phyloP scores from a whole-genome alignment of 35 echinoderm and acorn worm genomes.

The Strongylocentrotus purpuratus region DNA sequence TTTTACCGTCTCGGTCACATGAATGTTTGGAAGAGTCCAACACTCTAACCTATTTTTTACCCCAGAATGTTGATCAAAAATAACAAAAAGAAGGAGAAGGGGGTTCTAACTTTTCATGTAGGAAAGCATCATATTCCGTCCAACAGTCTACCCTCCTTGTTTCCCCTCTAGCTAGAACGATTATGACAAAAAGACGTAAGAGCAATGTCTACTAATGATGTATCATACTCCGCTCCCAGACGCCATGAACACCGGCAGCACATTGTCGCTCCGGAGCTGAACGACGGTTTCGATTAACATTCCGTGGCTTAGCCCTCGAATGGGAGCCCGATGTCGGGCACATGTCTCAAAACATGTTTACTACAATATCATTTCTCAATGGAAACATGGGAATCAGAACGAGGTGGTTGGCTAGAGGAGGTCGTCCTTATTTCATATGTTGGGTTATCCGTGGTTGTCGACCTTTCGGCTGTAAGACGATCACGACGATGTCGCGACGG shows the following conservation, averaged over 20 bases:
- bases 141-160: not conserved
- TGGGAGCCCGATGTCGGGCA: not conserved
- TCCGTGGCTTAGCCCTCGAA: not conserved
- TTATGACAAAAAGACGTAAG: not conserved
- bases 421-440: not conserved
- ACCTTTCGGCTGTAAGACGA: slow-evolving; percentile 14
- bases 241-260: slow-evolving; percentile 17
- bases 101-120: not conserved
- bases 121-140: slow-evolving; percentile 3
- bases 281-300: not conserved
- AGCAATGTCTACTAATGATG: not conserved
- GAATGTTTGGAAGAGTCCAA: not conserved
- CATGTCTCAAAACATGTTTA: slow-evolving; percentile 29
- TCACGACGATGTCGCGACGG: slow-evolving; percentile 24
- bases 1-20: not conserved
- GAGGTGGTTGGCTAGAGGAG: not conserved
- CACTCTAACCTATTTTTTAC: slow-evolving; percentile 25
- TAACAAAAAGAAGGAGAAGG: not conserved
- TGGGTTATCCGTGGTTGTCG: slow-evolving; percentile 31
- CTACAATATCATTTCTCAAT: slow-evolving; percentile 37
- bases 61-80: not conserved
- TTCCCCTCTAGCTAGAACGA: not conserved
- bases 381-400: not conserved
- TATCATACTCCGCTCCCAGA: slow-evolving; percentile 8
- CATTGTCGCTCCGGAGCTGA: not conserved